These are phyloP conservation scores for Corapipo altera DNA, from an alignment of 2,113 vertebrate species.

Conservation along the genomic window DNA sequence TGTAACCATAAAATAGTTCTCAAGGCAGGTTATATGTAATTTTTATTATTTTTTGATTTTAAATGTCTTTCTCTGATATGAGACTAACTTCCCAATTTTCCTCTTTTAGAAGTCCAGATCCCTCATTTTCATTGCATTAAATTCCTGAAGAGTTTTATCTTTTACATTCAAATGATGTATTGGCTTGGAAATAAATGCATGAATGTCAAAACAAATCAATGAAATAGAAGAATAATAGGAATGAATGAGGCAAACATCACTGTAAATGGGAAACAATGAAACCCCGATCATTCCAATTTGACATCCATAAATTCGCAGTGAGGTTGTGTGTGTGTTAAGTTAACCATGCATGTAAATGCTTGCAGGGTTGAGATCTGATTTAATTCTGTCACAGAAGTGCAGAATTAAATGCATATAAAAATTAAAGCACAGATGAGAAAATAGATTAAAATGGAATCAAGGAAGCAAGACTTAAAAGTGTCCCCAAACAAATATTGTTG, in stretches of 20 bases:
- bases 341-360: background rate
- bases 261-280: background rate
- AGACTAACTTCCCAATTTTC: background rate
- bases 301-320: background rate
- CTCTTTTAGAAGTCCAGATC: background rate
- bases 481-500: background rate
- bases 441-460: background rate
- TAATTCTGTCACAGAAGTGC: background rate
- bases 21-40: background rate
- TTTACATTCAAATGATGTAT: background rate
- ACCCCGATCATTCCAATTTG: background rate
- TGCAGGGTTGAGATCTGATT: background rate
- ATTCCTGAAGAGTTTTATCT: background rate
- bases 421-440: background rate
- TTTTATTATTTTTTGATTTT: background rate
- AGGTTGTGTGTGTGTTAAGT: background rate
- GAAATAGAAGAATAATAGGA: constrained; percentile 1
- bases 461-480: background rate
- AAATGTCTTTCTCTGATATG: background rate
- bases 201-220: constrained; percentile 8
- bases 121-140: background rate
- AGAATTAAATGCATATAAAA: background rate
- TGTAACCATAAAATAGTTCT: background rate
- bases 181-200: background rate
- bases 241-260: background rate